phyloP scores from a whole-genome alignment of 2,797 vertebrate species.

The Hydrolagus colliei region DNA sequence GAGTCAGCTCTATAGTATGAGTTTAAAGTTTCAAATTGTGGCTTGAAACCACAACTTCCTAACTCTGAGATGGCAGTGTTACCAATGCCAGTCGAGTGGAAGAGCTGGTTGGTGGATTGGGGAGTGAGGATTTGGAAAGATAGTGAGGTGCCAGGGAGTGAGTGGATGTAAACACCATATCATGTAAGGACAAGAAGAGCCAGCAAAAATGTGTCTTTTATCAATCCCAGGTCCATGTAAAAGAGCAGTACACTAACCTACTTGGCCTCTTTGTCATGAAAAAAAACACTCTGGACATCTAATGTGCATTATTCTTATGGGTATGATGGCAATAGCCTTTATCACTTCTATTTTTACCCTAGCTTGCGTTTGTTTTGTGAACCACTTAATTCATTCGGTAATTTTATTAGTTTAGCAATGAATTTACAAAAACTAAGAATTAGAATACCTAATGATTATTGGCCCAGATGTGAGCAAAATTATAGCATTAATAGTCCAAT shows the following conservation, averaged over 20 bases:
- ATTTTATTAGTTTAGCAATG: neutral
- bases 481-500: constrained; percentile 33
- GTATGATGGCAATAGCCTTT: constrained; percentile 36
- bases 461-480: constrained; percentile 6
- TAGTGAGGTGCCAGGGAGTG: too few relatives aligned
- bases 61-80: too few relatives aligned
- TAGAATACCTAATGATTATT: too few relatives aligned
- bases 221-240: neutral
- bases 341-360: constrained; percentile 42
- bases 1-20: too few relatives aligned
- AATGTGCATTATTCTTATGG: neutral
- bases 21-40: too few relatives aligned
- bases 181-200: neutral
- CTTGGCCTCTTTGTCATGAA: neutral
- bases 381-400: neutral
- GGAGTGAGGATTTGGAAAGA: too few relatives aligned
- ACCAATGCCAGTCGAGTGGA: too few relatives aligned
- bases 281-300: neutral
- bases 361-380: neutral
- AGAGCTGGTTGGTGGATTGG: too few relatives aligned
- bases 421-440: neutral
- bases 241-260: neutral
- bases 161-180: neutral
- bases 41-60: too few relatives aligned
- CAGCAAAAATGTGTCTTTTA: neutral